phyloP scores from a whole-genome alignment of 2,888 invertebrate species.

The Diabrotica balteata region DNA sequence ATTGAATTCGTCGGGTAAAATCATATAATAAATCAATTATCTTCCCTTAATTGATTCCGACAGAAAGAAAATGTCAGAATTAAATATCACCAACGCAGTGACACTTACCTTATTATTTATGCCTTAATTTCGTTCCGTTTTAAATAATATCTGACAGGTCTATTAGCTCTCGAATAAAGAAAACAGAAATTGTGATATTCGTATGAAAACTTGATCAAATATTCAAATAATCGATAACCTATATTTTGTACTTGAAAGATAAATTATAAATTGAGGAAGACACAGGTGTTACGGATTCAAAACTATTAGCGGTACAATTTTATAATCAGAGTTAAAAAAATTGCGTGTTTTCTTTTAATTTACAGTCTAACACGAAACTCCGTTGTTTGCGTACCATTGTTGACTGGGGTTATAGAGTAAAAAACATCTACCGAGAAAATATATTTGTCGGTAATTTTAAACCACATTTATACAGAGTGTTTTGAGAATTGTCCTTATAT shows the following conservation, averaged over 20 bases:
- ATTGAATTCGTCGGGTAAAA: too few relatives aligned
- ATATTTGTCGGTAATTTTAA: too few relatives aligned
- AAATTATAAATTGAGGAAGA: constrained; percentile 3
- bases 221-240: constrained; percentile 10
- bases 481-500: too few relatives aligned
- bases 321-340: neutral
- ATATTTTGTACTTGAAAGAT: constrained; percentile 8
- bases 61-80: too few relatives aligned
- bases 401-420: too few relatives aligned
- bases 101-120: too few relatives aligned
- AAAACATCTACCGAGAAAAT: too few relatives aligned
- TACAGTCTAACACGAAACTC: neutral
- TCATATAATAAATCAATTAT: too few relatives aligned
- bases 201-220: neutral
- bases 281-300: constrained; percentile 1
- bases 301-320: neutral
- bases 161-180: neutral
- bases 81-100: too few relatives aligned
- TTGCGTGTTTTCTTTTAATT: neutral
- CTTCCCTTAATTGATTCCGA: too few relatives aligned
- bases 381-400: neutral
- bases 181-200: neutral
- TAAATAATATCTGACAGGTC: neutral
- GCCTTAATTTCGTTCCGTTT: neutral
- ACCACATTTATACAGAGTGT: too few relatives aligned